A percentile compares a stretch with the other conserved stretches of the same genome.
Evolutionary conservation across 2,113 vertebrate species (phyloP).

Genomic region (Progne subis): DNA sequence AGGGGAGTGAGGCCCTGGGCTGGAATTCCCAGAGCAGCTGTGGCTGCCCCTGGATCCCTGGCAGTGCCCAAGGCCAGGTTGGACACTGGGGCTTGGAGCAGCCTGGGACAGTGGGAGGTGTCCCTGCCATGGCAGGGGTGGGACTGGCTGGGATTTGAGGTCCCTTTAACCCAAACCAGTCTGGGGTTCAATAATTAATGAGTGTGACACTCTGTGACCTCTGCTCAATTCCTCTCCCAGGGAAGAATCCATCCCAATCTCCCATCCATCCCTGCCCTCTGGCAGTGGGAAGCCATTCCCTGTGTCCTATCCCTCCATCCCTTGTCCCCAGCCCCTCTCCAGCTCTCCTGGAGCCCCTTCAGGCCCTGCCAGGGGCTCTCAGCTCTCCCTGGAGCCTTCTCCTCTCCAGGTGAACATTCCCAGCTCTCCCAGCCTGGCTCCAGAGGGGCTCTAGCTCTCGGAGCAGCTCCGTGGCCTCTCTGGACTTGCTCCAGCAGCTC

Average conservation of each 20-base stretch:
- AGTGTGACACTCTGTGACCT: neutral
- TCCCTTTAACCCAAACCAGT: neutral
- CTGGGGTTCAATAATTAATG: no score
- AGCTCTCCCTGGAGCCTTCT: neutral
- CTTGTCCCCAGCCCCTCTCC: neutral
- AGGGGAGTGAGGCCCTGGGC: fast-evolving
- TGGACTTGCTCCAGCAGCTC: neutral
- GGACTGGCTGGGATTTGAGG: neutral
- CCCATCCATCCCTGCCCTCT: neutral
- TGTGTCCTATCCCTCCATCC: neutral
- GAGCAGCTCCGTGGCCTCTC: neutral
- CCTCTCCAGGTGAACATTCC: fast-evolving
- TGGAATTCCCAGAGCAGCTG: fast-evolving
- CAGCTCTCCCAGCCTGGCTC: neutral
- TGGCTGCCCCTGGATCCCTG: neutral
- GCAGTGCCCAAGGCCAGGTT: fast-evolving
- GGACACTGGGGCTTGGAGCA: neutral
- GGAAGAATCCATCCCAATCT: neutral
- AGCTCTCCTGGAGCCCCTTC: neutral
- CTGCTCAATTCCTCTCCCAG: neutral
- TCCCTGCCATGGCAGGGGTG: neutral
- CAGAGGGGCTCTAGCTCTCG: neutral
- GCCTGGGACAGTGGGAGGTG: neutral
- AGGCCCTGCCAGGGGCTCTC: neutral
- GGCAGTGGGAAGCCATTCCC: neutral